Evolutionary conservation across 1,140 invertebrate species (phyloP), one percentile per base, ranked within the genome.

Genomic region (Potamilus streckersoni): DNA sequence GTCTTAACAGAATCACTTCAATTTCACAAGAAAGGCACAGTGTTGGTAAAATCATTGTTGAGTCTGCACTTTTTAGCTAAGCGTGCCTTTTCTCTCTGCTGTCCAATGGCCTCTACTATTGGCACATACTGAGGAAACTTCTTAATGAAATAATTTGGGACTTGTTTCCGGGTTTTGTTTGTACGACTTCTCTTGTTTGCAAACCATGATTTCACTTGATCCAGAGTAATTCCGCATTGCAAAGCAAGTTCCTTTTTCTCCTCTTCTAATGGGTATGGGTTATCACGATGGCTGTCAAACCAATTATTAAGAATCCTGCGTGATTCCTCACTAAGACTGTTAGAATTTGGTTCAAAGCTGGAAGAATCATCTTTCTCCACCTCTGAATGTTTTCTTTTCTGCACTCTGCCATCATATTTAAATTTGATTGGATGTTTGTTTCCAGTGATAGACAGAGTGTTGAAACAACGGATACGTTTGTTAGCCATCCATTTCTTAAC

Each of bases 121-220:
- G 69, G 69, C 6, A 72, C 76, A 62, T 81, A 84, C 60, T 78
- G 77, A 11, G 81, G 81, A 71, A 78, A 84, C 68, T 83, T 83
- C 57, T 83, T 79, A 68, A 84, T 80, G 73, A 84, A 84, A 65
- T 84, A 84, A 68, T 84, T 84, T 14, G 83, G 83, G n/a, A 84
- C 79, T 66, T 84, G 83, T 71, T 76, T 71, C 60, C 69, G 73
- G 14, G 85, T 86, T 67, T 88, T 87, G 63, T 83, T 75, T n/a
- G 76, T 83, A 19, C 87, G 72, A 59, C 86, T 89, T 62, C 87
- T 74, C 71, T 86, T 87, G 79, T 89, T 89, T 19, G 86, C 85
- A 74, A 89, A 89, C 87, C 87, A 89, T 2, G 87, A 83, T 66
- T 86, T 87, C 16, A 89, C 86, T 75, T 88, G 84, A 20, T 69